Evolutionary conservation across 2,888 invertebrate genomes (phyloP).

Genomic region (Pseudanteris insignis): DNA sequence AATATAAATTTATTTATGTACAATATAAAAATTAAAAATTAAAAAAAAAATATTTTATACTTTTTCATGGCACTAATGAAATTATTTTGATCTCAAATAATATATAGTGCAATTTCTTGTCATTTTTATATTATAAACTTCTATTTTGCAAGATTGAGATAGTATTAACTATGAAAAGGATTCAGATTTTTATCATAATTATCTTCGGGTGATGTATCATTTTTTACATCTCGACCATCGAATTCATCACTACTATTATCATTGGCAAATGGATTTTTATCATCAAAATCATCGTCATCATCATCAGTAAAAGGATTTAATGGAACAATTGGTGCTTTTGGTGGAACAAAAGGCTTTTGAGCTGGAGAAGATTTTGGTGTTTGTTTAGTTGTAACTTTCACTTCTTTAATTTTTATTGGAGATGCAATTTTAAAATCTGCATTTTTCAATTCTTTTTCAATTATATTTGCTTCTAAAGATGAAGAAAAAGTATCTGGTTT

Average conservation of each 20-base stretch:
- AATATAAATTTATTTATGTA: not conserved
- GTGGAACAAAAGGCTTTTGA: slow-evolving; percentile 57
- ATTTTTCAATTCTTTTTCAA: slow-evolving; percentile 52
- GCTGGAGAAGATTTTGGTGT: slow-evolving; percentile 60
- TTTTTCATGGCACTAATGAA: too few species aligned
- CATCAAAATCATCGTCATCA: slow-evolving; percentile 72
- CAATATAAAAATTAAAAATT: not conserved
- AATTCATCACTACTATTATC: slow-evolving; percentile 63
- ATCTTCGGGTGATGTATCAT: slow-evolving; percentile 72
- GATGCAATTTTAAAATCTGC: slow-evolving; percentile 55
- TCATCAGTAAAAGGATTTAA: slow-evolving; percentile 67
- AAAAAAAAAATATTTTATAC: too few species aligned
- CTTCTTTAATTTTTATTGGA: slow-evolving; percentile 59
- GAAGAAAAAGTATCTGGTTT: slow-evolving; percentile 68
- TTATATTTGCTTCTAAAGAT: slow-evolving; percentile 72
- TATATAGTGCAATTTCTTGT: too few species aligned
- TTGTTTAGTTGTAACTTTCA: slow-evolving; percentile 55
- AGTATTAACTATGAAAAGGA: slow-evolving; percentile 70
- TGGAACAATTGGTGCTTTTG: slow-evolving; percentile 58
- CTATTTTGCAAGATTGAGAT: not conserved
- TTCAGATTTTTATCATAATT: slow-evolving; percentile 82
- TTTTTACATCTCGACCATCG: slow-evolving; percentile 61
- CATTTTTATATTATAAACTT: too few species aligned
- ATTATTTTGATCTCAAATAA: too few species aligned
- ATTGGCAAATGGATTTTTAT: slow-evolving; percentile 74